Percentiles rank a stretch among this genome's conserved stretches.
These are phyloP conservation scores for Baronia brevicornis DNA, from an alignment of 2,888 invertebrate genomes.

Conservation along the genomic window DNA sequence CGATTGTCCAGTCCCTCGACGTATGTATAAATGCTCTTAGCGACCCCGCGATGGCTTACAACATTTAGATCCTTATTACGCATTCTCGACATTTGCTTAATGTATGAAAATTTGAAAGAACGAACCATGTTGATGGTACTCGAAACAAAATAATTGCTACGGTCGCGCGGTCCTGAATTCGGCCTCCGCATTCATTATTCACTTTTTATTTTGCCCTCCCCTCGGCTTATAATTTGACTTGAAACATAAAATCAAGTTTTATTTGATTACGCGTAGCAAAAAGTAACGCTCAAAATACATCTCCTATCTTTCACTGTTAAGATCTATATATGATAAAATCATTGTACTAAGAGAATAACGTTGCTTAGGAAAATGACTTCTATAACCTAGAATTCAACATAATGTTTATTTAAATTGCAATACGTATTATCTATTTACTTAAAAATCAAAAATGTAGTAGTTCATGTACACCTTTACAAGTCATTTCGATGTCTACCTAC, in stretches of 20 bases:
- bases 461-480: constrained; percentile 18
- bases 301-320: constrained; percentile 61
- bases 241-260: constrained; percentile 75
- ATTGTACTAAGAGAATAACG: constrained; percentile 37
- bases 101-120: constrained; percentile 74
- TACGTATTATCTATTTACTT: too few species aligned
- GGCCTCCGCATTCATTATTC: constrained; percentile 73
- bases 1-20: constrained; percentile 46
- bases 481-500: constrained; percentile 36
- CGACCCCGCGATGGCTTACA: constrained; percentile 51
- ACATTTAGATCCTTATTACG: constrained; percentile 69
- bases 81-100: constrained; percentile 73
- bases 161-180: constrained; percentile 68
- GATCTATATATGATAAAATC: constrained; percentile 50
- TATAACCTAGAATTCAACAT: too few species aligned
- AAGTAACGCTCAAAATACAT: constrained; percentile 51
- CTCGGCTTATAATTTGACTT: constrained; percentile 73
- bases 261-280: constrained; percentile 68
- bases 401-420: too few species aligned
- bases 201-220: constrained; percentile 72
- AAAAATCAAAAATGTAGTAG: too few species aligned
- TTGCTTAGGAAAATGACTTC: constrained; percentile 39
- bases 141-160: constrained; percentile 75
- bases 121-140: constrained; percentile 73
- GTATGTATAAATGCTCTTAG: constrained; percentile 53